A percentile compares a stretch with the other conserved stretches of the same genome.
These are phyloP conservation scores for Heterodera carotae DNA, from an alignment of 1,140 invertebrate genomes.

Conservation along the genomic window DNA sequence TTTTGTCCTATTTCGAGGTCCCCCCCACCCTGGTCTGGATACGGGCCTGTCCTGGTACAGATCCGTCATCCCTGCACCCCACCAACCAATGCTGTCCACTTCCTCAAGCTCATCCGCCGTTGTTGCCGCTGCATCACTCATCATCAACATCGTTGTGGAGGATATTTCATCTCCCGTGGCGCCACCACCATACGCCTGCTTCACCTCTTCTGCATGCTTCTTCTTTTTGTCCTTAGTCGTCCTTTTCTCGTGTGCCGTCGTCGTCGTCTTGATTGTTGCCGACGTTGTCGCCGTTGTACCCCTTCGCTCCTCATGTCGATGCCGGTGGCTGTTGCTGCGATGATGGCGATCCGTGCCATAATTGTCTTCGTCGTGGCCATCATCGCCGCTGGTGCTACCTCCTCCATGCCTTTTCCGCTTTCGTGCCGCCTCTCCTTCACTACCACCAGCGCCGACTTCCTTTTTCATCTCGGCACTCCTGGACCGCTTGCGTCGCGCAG, in stretches of 20 bases:
- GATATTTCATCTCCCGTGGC: background rate
- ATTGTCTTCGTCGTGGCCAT: background rate
- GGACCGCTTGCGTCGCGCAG: background rate
- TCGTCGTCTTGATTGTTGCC: background rate
- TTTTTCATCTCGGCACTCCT: background rate
- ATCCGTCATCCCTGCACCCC: background rate
- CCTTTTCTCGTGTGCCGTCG: background rate
- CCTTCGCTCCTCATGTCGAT: background rate
- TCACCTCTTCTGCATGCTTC: background rate
- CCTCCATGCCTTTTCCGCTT: background rate
- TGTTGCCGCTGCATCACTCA: background rate
- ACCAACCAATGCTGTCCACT: conserved; percentile 4
- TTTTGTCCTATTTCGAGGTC: no score
- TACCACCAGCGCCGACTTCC: no score
- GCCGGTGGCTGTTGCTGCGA: background rate
- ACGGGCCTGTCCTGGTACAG: no score
- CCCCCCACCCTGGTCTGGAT: no score
- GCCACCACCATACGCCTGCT: background rate
- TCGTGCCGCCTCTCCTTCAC: no score
- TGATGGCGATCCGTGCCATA: no score
- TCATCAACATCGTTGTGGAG: background rate
- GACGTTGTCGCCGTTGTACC: no score
- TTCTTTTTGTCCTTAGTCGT: background rate
- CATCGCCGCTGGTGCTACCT: background rate
- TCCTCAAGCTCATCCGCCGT: background rate